Evolutionary conservation across 2,797 vertebrate genomes (phyloP).

Genomic region (Bradypodion ventrale): DNA sequence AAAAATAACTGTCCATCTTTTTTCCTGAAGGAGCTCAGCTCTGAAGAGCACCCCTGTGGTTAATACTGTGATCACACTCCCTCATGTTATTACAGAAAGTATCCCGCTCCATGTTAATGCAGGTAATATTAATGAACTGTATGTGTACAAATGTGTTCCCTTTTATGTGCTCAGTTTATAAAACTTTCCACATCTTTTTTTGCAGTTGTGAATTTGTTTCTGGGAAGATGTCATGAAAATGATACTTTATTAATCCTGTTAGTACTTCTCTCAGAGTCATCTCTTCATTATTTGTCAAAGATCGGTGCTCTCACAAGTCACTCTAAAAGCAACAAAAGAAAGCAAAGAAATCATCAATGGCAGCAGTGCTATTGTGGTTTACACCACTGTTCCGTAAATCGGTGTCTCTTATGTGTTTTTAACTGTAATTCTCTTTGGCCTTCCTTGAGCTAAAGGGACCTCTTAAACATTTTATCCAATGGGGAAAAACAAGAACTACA

Average conservation of each 20-base stretch:
- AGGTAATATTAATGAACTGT: constrained; percentile 78
- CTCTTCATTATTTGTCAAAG: neutral
- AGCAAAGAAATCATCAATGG: neutral
- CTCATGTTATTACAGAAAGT: constrained; percentile 88
- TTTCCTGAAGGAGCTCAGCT: constrained; percentile 80
- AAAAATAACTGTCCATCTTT: neutral
- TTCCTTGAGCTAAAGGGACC: neutral
- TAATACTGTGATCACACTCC: constrained; percentile 85
- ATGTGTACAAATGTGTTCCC: neutral
- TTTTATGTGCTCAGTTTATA: neutral
- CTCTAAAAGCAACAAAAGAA: neutral
- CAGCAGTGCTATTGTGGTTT: neutral
- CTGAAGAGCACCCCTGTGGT: constrained; percentile 81
- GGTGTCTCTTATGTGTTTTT: neutral
- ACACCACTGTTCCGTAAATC: neutral
- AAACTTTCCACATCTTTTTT: neutral
- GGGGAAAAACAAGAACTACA: neutral
- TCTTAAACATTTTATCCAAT: neutral
- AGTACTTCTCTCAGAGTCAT: neutral
- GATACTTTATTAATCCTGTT: neutral
- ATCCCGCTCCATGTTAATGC: constrained; percentile 94
- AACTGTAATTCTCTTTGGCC: neutral
- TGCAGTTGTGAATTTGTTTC: neutral
- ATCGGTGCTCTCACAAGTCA: neutral
- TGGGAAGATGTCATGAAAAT: neutral